A percentile compares a stretch with the other conserved stretches of the same genome.
phyloP scores from a whole-genome alignment of 2,888 invertebrate species.

The Tenthredo livida region DNA sequence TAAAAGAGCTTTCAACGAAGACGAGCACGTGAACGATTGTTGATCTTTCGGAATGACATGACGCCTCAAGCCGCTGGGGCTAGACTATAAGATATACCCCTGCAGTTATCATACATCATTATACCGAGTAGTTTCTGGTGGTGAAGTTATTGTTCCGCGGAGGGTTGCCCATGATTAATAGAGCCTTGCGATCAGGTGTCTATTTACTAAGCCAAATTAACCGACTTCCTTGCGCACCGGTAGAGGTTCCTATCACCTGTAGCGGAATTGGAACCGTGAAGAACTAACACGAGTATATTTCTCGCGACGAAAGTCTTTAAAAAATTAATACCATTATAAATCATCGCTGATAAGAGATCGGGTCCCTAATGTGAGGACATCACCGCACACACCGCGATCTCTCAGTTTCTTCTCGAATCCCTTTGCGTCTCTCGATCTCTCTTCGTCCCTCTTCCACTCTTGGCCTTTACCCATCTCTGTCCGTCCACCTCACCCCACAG shows the following conservation, averaged over 20 bases:
- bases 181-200: conserved; percentile 5
- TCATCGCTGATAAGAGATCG: conserved; percentile 70
- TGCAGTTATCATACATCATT: conserved; percentile 2
- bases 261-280: conserved; percentile 40
- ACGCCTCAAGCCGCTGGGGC: neutral
- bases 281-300: conserved; percentile 44
- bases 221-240: conserved; percentile 4
- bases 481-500: conserved; percentile 55
- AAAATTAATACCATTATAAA: conserved; percentile 68
- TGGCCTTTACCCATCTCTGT: conserved; percentile 54
- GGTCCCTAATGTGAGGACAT: conserved; percentile 70
- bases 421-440: conserved; percentile 62
- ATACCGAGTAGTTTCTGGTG: neutral
- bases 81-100: neutral
- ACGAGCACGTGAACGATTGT: conserved; percentile 48
- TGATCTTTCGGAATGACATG: conserved; percentile 9
- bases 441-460: conserved; percentile 36
- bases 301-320: conserved; percentile 66
- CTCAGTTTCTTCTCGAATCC: conserved; percentile 46
- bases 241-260: conserved; percentile 31
- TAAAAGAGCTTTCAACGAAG: conserved; percentile 8
- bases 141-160: conserved; percentile 16
- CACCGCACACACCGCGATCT: conserved; percentile 58
- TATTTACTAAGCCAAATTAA: conserved; percentile 47
- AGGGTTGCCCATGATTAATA: conserved; percentile 19